Conservation (phyloP, 1,140 invertebrate species). For the Brachionus calyciflorus region DNA sequence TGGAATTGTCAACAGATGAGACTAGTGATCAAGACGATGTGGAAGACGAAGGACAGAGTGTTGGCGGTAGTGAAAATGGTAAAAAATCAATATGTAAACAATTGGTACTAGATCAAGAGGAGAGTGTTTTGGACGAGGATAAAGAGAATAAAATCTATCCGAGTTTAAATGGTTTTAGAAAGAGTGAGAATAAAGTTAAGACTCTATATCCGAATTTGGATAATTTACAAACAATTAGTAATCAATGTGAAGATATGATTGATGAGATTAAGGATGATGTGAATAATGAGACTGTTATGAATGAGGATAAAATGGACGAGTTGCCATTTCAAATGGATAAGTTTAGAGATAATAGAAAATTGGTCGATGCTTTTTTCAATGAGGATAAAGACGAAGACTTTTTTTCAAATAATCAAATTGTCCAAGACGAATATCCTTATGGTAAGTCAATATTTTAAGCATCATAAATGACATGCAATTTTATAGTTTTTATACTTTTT, state of each 20-base stretch:
- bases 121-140: not conserved
- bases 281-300: not conserved
- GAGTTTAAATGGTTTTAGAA: not conserved
- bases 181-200: not conserved
- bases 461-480: no score
- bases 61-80: no score
- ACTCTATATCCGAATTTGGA: slow-evolving; percentile 27
- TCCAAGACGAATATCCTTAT: not conserved
- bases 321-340: not conserved
- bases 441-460: not conserved
- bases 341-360: not conserved
- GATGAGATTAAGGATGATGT: slow-evolving; percentile 4
- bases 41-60: no score
- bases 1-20: slow-evolving; percentile 20
- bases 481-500: no score
- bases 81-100: not conserved
- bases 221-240: not conserved
- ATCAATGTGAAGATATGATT: not conserved
- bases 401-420: not conserved
- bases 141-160: slow-evolving; percentile 21
- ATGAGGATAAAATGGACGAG: not conserved
- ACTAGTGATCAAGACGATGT: slow-evolving; percentile 9
- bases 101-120: not conserved
- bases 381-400: not conserved
- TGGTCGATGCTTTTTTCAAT: slow-evolving; percentile 5